Conservation (phyloP, 2,888 invertebrate species). For the Idaea straminata region DNA sequence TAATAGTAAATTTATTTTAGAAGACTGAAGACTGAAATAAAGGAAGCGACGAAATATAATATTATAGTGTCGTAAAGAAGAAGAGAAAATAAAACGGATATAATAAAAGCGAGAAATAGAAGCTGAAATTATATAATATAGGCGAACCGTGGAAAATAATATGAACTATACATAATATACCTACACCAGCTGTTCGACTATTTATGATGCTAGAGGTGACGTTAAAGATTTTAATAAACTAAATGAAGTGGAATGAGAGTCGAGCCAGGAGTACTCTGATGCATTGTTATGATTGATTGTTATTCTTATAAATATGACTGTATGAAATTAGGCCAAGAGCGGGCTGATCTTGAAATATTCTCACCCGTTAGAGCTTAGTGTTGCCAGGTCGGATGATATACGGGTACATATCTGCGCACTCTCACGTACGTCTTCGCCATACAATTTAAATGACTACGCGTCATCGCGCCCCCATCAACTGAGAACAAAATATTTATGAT, state of each 20-base stretch:
- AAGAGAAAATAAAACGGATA: conserved; percentile 18
- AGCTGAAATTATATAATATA: conserved; percentile 7
- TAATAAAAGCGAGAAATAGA: conserved; percentile 19
- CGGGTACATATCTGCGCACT: neutral
- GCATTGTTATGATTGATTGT: conserved; percentile 65
- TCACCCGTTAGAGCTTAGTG: conserved; percentile 53
- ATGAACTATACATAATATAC: conserved; percentile 24
- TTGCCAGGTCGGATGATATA: conserved; percentile 49
- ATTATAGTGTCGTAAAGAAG: conserved; percentile 14
- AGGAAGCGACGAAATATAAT: conserved; percentile 17
- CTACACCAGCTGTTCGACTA: conserved; percentile 35
- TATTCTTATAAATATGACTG: conserved; percentile 63
- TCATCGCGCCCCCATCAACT: neutral
- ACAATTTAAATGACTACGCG: neutral
- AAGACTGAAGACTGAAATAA: conserved; percentile 9
- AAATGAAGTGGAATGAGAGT: conserved; percentile 33
- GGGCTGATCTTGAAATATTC: conserved; percentile 61
- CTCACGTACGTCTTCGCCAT: neutral
- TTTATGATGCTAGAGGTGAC: conserved; percentile 35
- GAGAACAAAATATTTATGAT: conserved; percentile 2
- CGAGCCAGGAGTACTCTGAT: conserved; percentile 43
- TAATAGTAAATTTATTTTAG: neutral
- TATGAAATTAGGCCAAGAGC: conserved; percentile 67
- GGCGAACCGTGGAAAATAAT: conserved; percentile 7
- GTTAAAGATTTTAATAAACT: conserved; percentile 44